These are phyloP conservation scores for Plestiodon gilberti DNA, from an alignment of 2,113 vertebrate species.

Conservation along the genomic window DNA sequence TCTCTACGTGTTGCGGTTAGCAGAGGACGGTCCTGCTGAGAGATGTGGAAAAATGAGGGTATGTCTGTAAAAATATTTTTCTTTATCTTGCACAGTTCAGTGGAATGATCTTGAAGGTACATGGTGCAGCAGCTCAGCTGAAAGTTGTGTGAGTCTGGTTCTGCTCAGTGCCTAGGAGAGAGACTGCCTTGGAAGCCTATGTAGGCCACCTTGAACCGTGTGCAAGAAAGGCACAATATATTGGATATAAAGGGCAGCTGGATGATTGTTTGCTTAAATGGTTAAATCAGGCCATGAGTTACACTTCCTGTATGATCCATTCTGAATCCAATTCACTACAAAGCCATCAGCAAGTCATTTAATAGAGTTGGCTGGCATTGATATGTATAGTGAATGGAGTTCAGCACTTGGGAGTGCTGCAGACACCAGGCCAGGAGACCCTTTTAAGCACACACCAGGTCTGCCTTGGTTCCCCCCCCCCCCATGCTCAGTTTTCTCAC, in stretches of 20 bases:
- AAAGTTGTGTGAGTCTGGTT: too few relatives aligned
- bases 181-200: too few relatives aligned
- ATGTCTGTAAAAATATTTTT: slow-evolving; percentile 48
- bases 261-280: not conserved
- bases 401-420: not conserved
- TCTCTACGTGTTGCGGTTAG: slow-evolving; percentile 95
- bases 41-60: slow-evolving; percentile 98
- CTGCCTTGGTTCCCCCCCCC: too few relatives aligned
- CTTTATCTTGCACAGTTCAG: not conserved
- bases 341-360: not conserved
- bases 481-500: not conserved
- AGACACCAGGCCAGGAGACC: not conserved
- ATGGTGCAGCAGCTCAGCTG: too few relatives aligned
- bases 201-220: too few relatives aligned
- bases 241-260: not conserved
- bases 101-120: not conserved
- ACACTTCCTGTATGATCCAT: too few relatives aligned
- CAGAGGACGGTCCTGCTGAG: slow-evolving; percentile 95
- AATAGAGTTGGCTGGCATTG: not conserved
- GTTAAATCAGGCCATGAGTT: not conserved
- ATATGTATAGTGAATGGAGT: not conserved
- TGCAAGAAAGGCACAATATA: too few relatives aligned
- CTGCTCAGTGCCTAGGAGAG: too few relatives aligned
- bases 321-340: not conserved
- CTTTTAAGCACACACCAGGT: not conserved